Base-by-base conservation (phyloP, 2,113 vertebrate species). In the Collichthys lucidus region DNA sequence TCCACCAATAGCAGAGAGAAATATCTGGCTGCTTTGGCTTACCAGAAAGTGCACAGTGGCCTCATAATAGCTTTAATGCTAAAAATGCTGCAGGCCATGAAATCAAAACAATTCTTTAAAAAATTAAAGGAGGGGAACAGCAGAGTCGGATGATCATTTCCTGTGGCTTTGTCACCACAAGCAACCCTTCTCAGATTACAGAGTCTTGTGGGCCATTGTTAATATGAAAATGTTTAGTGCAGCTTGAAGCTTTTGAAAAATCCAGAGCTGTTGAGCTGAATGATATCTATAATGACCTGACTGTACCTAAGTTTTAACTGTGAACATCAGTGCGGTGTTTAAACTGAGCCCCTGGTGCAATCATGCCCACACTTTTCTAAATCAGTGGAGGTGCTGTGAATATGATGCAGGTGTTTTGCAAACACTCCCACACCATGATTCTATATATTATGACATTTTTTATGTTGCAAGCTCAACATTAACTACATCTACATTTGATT, bases 351-450 rank as follows among this genome's bases (percentile, higher is more conserved):
- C 49, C 15, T 60, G 9, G 47, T 17, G 50, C 22, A 59, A 8
- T 63, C 60, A 70, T 67, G 72, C 20, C 50, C 35, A 1, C 74
- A 20, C 56, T 5, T 72, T 40, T 80, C 49, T 26, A 86, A 84
- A 60, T 17, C 62, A 60, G 53, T 2, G 42, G 72, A 73, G 70
- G 31, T 80, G 62, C 64, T 61, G 62, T 31, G n/a, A 73, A 65
- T 74, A 74, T 55, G 46, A 63, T 6, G 14, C n/a, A 83, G 35
- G 49, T 77, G 71, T 75, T 83, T 72, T 69, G 70, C 59, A 67
- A 87, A 81, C 56, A 78, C 80, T 75, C 78, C 77, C 47, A 80
- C 69, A 60, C 19, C 2, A 15, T 20, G 4, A 10, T 61, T 84
- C n/a, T 46, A 31, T 64, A 52, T 59, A 65, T 74, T 8, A 29